Conservation (phyloP, 2,113 vertebrate genomes). For the Notothenia coriiceps region DNA sequence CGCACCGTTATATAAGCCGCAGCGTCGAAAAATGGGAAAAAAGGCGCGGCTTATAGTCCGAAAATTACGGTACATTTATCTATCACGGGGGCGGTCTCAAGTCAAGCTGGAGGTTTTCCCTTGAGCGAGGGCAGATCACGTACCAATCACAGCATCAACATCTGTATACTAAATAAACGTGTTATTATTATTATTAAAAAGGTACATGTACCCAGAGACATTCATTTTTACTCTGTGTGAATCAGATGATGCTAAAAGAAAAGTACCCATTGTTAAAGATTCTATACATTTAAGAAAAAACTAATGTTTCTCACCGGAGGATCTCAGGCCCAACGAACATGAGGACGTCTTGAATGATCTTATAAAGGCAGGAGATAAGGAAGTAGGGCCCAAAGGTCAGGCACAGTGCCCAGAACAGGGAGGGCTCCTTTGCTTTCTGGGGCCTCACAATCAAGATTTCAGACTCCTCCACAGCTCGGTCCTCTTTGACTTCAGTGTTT, state of each 20-base stretch:
- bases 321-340: conserved; percentile 95
- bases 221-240: neutral
- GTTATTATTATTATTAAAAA: neutral
- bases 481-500: conserved; percentile 65
- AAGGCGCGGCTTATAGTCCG: too few species aligned
- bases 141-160: too few species aligned
- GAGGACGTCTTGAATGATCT: conserved; percentile 93
- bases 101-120: too few species aligned
- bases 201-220: neutral
- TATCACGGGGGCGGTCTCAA: too few species aligned
- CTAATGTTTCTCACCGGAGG: conserved; percentile 85
- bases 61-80: too few species aligned
- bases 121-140: too few species aligned
- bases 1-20: too few species aligned
- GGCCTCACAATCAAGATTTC: conserved; percentile 89
- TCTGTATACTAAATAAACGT: too few species aligned
- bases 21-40: too few species aligned
- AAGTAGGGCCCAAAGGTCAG: conserved; percentile 96
- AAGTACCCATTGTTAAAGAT: neutral
- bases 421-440: conserved; percentile 85
- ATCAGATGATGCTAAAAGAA: neutral
- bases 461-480: conserved; percentile 85
- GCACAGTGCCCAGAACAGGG: conserved; percentile 91
- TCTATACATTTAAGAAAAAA: neutral
- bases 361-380: conserved; percentile 93